Percentiles rank a stretch among this genome's conserved stretches.
These are phyloP conservation scores for Scolopax mira DNA, from an alignment of 2,113 vertebrate genomes.

Conservation along the genomic window DNA sequence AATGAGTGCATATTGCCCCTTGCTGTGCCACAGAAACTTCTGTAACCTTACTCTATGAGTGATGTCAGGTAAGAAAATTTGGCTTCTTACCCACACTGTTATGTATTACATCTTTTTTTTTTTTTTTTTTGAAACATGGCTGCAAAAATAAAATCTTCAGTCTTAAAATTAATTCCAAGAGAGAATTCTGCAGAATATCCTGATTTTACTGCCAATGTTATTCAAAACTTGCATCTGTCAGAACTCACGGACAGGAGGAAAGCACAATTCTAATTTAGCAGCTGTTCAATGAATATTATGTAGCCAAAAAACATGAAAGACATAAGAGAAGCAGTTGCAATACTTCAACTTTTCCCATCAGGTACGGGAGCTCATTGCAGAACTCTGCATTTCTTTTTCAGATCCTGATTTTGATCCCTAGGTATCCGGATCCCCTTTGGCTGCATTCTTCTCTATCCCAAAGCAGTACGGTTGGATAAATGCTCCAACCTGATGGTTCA, in stretches of 20 bases:
- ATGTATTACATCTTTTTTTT: background rate
- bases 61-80: background rate
- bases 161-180: background rate
- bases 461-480: background rate
- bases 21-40: background rate
- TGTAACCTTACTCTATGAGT: background rate
- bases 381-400: background rate
- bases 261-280: background rate
- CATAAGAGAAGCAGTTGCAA: background rate
- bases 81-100: background rate
- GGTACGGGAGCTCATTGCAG: background rate
- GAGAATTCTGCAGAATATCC: background rate
- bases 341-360: background rate
- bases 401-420: background rate
- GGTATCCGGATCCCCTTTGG: background rate
- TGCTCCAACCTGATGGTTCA: background rate
- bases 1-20: background rate
- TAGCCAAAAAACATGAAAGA: background rate
- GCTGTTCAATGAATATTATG: background rate
- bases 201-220: background rate
- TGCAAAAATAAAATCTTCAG: background rate
- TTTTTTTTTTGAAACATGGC: background rate
- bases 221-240: background rate
- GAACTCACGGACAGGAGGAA: background rate
- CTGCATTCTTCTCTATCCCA: background rate